Evolutionary conservation across 30 jellyfish, hydroid and myxozoan species (phyloP).

Genomic region (Cassiopea xamachana): DNA sequence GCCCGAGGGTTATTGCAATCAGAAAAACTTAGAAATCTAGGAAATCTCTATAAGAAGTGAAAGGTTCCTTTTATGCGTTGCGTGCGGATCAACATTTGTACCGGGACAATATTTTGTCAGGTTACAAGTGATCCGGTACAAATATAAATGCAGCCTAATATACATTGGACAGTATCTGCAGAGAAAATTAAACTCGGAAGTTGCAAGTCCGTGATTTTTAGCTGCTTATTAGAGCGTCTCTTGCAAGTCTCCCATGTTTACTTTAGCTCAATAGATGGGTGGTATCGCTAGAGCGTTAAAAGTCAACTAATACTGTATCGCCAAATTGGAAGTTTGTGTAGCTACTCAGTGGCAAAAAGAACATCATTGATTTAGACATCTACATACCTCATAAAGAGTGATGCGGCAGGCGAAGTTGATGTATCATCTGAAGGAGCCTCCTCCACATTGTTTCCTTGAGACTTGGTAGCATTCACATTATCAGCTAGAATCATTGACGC

Average conservation of each 20-base stretch:
- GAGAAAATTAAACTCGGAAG: not conserved
- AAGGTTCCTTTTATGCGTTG: too few relatives aligned
- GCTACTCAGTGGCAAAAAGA: not conserved
- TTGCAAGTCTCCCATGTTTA: not conserved
- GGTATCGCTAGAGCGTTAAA: not conserved
- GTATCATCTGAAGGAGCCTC: slow-evolving; percentile 39
- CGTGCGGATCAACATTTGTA: too few relatives aligned
- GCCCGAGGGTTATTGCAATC: not conserved
- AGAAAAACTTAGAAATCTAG: too few relatives aligned
- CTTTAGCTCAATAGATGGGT: not conserved
- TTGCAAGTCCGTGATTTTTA: not conserved
- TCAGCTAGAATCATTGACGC: slow-evolving; percentile 17
- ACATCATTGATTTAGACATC: not conserved
- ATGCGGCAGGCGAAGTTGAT: slow-evolving; percentile 79
- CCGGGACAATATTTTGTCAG: too few relatives aligned
- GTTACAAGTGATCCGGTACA: too few relatives aligned
- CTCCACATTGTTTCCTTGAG: slow-evolving; percentile 15
- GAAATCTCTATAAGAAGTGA: too few relatives aligned
- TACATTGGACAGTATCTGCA: too few relatives aligned
- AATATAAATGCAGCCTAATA: too few relatives aligned
- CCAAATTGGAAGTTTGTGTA: not conserved
- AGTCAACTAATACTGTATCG: too few relatives aligned
- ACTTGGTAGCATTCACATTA: slow-evolving; percentile 2
- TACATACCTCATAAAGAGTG: slow-evolving; percentile 86
- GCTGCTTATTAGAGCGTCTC: not conserved